Evolutionary conservation across 2,888 invertebrate species (phyloP), one percentile per base, ranked within the genome.

Genomic region (Bhutanitis thaidina): DNA sequence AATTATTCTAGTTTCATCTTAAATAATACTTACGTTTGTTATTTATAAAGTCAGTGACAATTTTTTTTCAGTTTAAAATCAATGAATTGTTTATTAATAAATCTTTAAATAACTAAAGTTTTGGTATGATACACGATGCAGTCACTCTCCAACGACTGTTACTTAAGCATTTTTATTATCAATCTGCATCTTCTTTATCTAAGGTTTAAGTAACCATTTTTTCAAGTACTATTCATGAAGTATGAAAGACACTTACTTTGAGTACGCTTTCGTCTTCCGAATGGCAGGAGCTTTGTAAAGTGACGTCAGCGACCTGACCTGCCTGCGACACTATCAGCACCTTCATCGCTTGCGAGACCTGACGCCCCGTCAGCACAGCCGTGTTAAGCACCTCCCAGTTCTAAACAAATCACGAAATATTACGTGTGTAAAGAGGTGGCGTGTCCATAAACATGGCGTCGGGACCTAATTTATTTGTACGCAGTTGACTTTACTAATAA

Each of bases 301-400:
- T 98, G 62, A 98, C 97, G 83, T 98, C 98, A 53, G 97, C 97
- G 7, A 97, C 96, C 83, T 96, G 96, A 12, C 98, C 98, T 0
- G 96, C 96, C 77, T 97, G 96, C 37, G 97, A 97, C 40, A 98
- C 97, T 66, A 97, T 96, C 80, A 97, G 95, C 62, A 98, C 96
- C 85, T 97, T 96, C 95, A 98, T 96, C 12, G 97, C 96, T 69
- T 97, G 97, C 1, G 97, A 96, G 55, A 98, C 97, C 84, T 97
- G 97, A 44, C 96, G 93, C 0, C 98, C 98, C 5, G 98, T 98
- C 71, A 98, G 90, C 54, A 98, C 96, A 0, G 98, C 98, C 1
- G 97, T 97, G 88, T 98, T 98, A 85, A 98, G 92, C 32, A 98
- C 93, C 84, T 98, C 97, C 94, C 96, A 96, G 78, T 96, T 97